Evolutionary conservation across 2,888 invertebrate species (phyloP).

Genomic region (Volucella inanis): DNA sequence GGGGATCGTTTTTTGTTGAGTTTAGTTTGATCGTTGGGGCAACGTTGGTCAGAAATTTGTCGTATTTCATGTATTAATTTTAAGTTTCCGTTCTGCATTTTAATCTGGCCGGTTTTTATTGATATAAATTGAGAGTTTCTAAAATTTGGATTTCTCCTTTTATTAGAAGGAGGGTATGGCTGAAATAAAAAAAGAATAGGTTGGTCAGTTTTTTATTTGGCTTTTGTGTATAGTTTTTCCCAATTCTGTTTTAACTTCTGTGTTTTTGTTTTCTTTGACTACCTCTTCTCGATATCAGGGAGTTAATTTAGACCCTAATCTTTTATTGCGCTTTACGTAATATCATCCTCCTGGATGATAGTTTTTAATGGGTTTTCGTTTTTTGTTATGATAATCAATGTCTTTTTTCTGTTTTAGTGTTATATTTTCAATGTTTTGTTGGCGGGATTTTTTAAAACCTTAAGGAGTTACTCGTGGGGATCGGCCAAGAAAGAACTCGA

Average conservation of each 20-base stretch:
- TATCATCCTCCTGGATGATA: conserved; percentile 10
- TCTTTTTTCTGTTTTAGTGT: background rate
- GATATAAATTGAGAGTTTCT: conserved; percentile 26
- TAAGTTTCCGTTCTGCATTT: conserved; percentile 42
- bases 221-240: conserved; percentile 50
- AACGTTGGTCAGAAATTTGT: conserved; percentile 12
- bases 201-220: conserved; percentile 54
- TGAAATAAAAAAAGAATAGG: conserved; percentile 14
- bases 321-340: conserved; percentile 44
- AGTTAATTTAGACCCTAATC: conserved; percentile 50
- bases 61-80: conserved; percentile 63
- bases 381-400: background rate
- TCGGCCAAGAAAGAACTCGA: conserved; percentile 7
- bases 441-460: background rate
- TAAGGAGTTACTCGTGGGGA: background rate
- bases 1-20: conserved; percentile 14
- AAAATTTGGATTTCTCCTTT: conserved; percentile 38
- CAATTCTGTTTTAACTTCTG: conserved; percentile 39
- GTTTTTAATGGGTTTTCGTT: background rate
- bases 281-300: conserved; percentile 38
- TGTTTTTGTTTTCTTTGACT: conserved; percentile 48
- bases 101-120: conserved; percentile 15
- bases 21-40: conserved; percentile 6
- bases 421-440: background rate
- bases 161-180: background rate